A percentile compares a stretch with the other conserved stretches of the same genome.
These are phyloP conservation scores for Pachydiplax longipennis DNA, from an alignment of 2,888 invertebrate genomes.

Conservation along the genomic window DNA sequence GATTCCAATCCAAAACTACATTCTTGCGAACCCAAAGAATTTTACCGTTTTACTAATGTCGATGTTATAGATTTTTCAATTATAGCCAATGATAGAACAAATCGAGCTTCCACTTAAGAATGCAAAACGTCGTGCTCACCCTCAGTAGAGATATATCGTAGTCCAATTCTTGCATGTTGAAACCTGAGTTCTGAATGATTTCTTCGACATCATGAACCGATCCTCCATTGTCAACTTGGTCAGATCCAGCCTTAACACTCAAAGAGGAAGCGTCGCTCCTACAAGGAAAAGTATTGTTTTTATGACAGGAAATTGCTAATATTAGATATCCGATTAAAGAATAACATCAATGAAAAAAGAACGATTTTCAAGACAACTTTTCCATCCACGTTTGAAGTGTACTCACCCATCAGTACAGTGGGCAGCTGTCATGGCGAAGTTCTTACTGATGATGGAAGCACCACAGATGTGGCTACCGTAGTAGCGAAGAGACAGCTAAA, in stretches of 20 bases:
- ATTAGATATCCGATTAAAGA: too few species aligned
- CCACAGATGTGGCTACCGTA: constrained; percentile 65
- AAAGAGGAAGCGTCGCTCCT: constrained; percentile 47
- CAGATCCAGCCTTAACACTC: constrained; percentile 54
- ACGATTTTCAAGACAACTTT: too few species aligned
- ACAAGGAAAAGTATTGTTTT: neutral
- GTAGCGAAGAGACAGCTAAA: constrained; percentile 60
- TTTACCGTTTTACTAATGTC: too few species aligned
- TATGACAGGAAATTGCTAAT: too few species aligned
- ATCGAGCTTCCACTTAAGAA: too few species aligned
- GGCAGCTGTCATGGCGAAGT: constrained; percentile 64
- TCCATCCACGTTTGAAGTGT: too few species aligned
- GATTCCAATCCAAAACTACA: too few species aligned
- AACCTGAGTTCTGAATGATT: constrained; percentile 57
- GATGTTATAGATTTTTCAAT: too few species aligned
- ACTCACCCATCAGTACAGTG: constrained; percentile 58
- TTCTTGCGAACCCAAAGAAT: too few species aligned
- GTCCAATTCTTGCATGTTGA: constrained; percentile 57
- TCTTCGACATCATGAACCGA: constrained; percentile 52
- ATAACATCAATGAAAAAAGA: too few species aligned
- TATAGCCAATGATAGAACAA: too few species aligned
- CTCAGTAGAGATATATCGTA: constrained; percentile 61
- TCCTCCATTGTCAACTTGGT: constrained; percentile 51
- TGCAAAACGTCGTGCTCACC: constrained; percentile 51
- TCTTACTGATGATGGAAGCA: constrained; percentile 62